These are phyloP conservation scores for Apodemia zela DNA, from an alignment of 2,888 invertebrate species.

Conservation along the genomic window DNA sequence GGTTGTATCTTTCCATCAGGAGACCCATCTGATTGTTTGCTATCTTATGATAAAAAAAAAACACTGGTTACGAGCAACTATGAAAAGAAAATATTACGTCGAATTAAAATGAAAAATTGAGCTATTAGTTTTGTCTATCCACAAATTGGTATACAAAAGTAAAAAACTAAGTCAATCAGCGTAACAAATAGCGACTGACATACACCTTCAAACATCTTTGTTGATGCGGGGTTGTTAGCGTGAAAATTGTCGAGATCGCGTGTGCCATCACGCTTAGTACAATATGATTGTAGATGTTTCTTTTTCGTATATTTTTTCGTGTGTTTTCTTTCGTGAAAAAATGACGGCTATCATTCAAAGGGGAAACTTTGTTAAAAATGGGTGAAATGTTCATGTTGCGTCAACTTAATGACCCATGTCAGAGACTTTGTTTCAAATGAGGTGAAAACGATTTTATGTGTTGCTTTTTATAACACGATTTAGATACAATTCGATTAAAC, in stretches of 20 bases:
- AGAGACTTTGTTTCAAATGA: slow-evolving; percentile 41
- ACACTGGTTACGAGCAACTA: background rate
- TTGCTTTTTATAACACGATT: background rate
- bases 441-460: slow-evolving; percentile 22
- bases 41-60: too few relatives aligned
- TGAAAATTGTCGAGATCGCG: slow-evolving; percentile 42
- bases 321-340: slow-evolving; percentile 39
- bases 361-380: slow-evolving; percentile 32
- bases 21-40: too few relatives aligned
- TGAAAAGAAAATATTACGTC: background rate
- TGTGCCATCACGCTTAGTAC: slow-evolving; percentile 40
- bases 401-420: slow-evolving; percentile 58
- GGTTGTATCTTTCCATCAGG: too few relatives aligned
- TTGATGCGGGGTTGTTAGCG: slow-evolving; percentile 29
- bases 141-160: slow-evolving; percentile 25
- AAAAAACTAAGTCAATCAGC: slow-evolving; percentile 37
- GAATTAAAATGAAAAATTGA: background rate
- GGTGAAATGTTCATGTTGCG: slow-evolving; percentile 38
- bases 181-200: slow-evolving; percentile 34
- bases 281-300: slow-evolving; percentile 46
- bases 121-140: slow-evolving; percentile 13
- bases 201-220: slow-evolving; percentile 22
- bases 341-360: slow-evolving; percentile 58
- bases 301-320: slow-evolving; percentile 31
- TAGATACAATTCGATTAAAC: background rate